These are phyloP conservation scores for Erpobdella octoculata DNA, from an alignment of 2,888 invertebrate species.

Conservation along the genomic window DNA sequence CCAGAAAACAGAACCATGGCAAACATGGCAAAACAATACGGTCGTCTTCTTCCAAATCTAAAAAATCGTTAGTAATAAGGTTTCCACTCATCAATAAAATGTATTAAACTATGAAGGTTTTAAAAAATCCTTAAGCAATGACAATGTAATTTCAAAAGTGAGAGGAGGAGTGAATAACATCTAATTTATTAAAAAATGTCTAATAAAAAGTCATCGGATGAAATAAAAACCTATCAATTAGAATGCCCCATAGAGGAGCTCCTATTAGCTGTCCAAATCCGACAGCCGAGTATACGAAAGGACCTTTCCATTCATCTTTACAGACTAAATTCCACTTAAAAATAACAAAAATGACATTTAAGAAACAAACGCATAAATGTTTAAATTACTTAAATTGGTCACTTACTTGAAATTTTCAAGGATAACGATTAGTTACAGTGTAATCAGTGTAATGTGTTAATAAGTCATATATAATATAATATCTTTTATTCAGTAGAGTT, in stretches of 20 bases:
- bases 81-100: too few relatives aligned
- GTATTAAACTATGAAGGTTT: too few relatives aligned
- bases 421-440: not conserved
- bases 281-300: conserved; percentile 30
- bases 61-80: too few relatives aligned
- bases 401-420: not conserved
- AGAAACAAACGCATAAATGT: too few relatives aligned
- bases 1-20: not conserved
- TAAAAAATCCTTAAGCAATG: not conserved
- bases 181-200: not conserved
- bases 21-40: conserved; percentile 6
- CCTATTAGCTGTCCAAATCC: conserved; percentile 32
- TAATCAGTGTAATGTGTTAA: not conserved
- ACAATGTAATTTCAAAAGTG: not conserved
- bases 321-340: conserved; percentile 34
- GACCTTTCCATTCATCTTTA: conserved; percentile 25
- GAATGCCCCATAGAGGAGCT: conserved; percentile 29
- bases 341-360: too few relatives aligned
- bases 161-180: not conserved
- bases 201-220: conserved; percentile 30
- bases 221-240: conserved; percentile 32
- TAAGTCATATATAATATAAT: too few relatives aligned
- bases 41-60: conserved; percentile 16
- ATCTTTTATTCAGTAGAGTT: too few relatives aligned
- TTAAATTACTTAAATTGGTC: too few relatives aligned